Base-by-base conservation (phyloP, 53 echinoderm and acorn worm species). In the Echinarachnius parma region DNA sequence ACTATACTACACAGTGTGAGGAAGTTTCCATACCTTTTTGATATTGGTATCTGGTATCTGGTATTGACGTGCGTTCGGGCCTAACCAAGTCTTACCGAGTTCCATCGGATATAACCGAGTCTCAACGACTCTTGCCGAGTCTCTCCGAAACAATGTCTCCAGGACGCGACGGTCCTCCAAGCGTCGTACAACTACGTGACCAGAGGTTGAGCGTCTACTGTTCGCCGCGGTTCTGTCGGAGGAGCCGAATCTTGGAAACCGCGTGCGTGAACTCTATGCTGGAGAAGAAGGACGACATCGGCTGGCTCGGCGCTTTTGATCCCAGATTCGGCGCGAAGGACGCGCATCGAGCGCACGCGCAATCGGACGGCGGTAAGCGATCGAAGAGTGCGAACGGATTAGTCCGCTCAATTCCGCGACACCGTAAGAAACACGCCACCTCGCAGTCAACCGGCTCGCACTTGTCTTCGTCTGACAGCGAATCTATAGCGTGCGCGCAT, bases 191-290 rank as follows among this genome's bases (percentile, higher is more conserved):
- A 35, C 22, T 75, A 20, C 75, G 58, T 9, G 93, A 93, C 30
- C 80, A 86, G 4, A 49, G 92, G 34, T 59, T 92, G 9, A 88
- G 92, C 36, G 78, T 92, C 9, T 92, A 92, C 54, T 89, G 92
- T 30, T 92, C 92, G 4, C 92, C 92, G 0, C 81, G 85, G 31
- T 85, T 92, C 61, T 88, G 84, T 37, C 56, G 89, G 21, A 66
- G 82, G 18, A 75, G 83, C 34, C 72, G 83, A 15, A 56, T 35
- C 42, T 54, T 83, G 15, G 83, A 83, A 45, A 83, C 62, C 46
- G 75, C 67, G 18, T 61, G 76, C 8, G 76, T 76, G 52, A 59
- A 74, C 19, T 72, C 74, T 0, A 56, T 56, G 55, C 58, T 72
- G 4, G 83, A 83, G 62, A 88, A 79, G 66, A 59, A 60, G 11